Evolutionary conservation across 2,113 vertebrate genomes (phyloP).

Genomic region (Xiphophorus couchianus): DNA sequence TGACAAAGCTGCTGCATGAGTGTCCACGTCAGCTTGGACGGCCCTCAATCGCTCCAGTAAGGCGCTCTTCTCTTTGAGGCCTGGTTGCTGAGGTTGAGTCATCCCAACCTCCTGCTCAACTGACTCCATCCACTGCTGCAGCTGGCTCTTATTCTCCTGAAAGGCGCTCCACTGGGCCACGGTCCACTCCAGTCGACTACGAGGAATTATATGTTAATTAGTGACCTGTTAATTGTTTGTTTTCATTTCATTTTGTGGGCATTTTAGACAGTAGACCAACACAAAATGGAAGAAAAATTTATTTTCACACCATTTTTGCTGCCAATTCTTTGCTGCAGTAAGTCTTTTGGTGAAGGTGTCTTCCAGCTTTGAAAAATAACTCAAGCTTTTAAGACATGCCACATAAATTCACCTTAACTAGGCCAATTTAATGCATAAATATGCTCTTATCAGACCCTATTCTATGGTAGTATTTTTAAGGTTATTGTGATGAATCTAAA

Average conservation of each 20-base stretch:
- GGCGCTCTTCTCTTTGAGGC: constrained; percentile 90
- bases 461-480: not conserved
- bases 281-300: not conserved
- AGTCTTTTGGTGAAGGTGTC: too few relatives aligned
- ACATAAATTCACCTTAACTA: not conserved
- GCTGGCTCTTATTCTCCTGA: constrained; percentile 85
- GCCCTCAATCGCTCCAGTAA: constrained; percentile 88
- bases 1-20: constrained; percentile 78
- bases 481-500: not conserved
- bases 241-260: too few relatives aligned
- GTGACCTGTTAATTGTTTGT: not conserved
- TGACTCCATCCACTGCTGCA: constrained; percentile 94
- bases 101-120: constrained; percentile 86
- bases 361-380: not conserved
- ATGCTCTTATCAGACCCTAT: not conserved
- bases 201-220: not conserved
- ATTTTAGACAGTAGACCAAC: not conserved
- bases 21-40: constrained; percentile 87
- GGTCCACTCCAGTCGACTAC: constrained; percentile 89
- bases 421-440: not conserved
- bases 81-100: constrained; percentile 85
- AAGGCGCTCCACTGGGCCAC: constrained; percentile 90
- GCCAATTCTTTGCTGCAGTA: not conserved
- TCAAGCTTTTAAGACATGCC: not conserved
- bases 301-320: not conserved